Conservation (phyloP, 2,113 vertebrate species). For the Sakesphorus luctuosus region DNA sequence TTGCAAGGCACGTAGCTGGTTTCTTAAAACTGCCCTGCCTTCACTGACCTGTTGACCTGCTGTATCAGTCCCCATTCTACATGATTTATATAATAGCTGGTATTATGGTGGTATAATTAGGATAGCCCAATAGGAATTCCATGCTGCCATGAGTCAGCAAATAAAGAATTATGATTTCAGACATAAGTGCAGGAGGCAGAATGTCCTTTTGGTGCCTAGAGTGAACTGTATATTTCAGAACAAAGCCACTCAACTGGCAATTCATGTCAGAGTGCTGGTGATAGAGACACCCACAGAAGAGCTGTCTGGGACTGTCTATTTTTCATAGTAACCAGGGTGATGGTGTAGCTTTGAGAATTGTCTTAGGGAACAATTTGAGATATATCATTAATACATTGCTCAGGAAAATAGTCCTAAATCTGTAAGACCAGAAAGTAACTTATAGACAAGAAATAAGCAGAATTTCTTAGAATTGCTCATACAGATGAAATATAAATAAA, state of each 20-base stretch:
- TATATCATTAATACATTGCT: not conserved
- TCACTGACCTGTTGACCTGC: conserved; percentile 16
- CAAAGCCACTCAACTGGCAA: not conserved
- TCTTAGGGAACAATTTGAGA: not conserved
- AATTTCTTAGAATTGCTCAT: not conserved
- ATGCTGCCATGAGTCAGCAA: conserved; percentile 30
- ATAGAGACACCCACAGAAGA: not conserved
- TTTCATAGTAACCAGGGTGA: not conserved
- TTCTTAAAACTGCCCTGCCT: not conserved
- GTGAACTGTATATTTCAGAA: not conserved
- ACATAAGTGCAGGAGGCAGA: not conserved
- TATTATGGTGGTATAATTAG: conserved; percentile 45
- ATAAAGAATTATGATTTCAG: conserved; percentile 18
- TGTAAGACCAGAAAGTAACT: not conserved
- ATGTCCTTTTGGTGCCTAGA: not conserved
- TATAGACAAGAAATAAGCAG: not conserved
- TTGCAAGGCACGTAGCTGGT: not conserved
- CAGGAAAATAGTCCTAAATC: not conserved
- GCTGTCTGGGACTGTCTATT: not conserved
- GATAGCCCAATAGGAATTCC: conserved; percentile 39
- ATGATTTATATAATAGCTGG: conserved; percentile 7
- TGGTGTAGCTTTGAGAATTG: not conserved
- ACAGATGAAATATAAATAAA: not conserved
- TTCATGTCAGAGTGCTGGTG: not conserved
- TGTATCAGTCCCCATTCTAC: not conserved